Conservation (phyloP, 2,113 vertebrate species). For the Numenius arquata region DNA sequence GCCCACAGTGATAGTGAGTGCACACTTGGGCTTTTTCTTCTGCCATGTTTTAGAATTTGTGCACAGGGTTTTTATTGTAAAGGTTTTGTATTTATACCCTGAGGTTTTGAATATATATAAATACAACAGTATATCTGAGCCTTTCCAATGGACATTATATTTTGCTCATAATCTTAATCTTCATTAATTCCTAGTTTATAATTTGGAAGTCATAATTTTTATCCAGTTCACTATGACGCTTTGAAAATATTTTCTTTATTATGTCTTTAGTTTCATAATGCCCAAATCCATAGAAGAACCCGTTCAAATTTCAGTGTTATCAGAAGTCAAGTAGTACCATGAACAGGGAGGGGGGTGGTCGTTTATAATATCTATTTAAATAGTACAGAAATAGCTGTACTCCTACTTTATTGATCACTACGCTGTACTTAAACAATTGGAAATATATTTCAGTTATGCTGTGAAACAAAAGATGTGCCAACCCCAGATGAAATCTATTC, state of each 20-base stretch:
- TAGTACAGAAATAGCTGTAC: not conserved
- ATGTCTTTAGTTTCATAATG: not conserved
- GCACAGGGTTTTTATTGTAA: not conserved
- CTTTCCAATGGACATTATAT: not conserved
- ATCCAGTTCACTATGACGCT: not conserved
- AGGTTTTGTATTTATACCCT: not conserved
- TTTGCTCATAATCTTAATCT: not conserved
- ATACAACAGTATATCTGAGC: not conserved
- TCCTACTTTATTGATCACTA: not conserved
- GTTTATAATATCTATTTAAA: not conserved
- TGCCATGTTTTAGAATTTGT: not conserved
- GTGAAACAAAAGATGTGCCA: not conserved
- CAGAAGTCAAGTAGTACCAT: not conserved
- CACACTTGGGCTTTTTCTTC: not conserved
- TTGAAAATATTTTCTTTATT: not conserved
- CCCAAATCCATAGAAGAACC: not conserved
- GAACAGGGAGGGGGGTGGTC: fast-evolving
- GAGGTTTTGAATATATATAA: not conserved
- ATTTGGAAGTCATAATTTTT: not conserved
- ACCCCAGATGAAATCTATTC: not conserved
- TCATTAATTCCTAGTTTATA: not conserved
- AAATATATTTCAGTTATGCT: not conserved
- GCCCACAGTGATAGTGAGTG: not conserved
- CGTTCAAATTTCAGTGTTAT: not conserved
- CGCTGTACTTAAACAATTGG: not conserved